Conservation (phyloP, 2,797 vertebrate species). For the Dallia pectoralis region DNA sequence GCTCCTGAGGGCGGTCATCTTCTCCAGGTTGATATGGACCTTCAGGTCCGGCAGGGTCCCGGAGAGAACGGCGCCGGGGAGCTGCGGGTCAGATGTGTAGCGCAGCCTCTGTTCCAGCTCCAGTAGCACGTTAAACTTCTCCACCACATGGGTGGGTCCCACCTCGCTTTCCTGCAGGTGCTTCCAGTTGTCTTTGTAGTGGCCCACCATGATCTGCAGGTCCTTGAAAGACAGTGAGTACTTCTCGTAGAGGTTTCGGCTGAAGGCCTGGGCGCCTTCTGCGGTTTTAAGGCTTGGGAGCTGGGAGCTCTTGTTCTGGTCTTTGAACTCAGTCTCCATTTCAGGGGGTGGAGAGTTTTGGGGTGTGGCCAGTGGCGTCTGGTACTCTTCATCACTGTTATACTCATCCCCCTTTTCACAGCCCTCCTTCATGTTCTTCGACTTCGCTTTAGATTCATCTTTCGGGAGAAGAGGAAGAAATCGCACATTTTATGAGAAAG, state of each 20-base stretch:
- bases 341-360: slow-evolving; percentile 86
- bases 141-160: slow-evolving; percentile 94
- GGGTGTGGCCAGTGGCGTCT: slow-evolving; percentile 93
- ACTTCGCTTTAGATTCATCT: slow-evolving; percentile 75
- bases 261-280: slow-evolving; percentile 79
- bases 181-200: slow-evolving; percentile 95
- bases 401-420: slow-evolving; percentile 74
- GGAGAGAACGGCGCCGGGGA: slow-evolving; percentile 92
- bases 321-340: slow-evolving; percentile 59
- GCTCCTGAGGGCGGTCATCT: slow-evolving; percentile 89
- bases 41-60: slow-evolving; percentile 93
- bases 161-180: slow-evolving; percentile 92
- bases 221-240: slow-evolving; percentile 93
- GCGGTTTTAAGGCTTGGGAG: slow-evolving; percentile 68
- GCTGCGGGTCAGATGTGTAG: slow-evolving; percentile 95
- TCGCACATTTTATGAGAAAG: not conserved
- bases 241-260: slow-evolving; percentile 89
- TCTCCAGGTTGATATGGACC: slow-evolving; percentile 96
- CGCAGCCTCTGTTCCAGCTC: slow-evolving; percentile 92
- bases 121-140: slow-evolving; percentile 94
- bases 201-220: slow-evolving; percentile 97
- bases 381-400: slow-evolving; percentile 92
- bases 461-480: slow-evolving; percentile 29
- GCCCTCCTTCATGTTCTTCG: slow-evolving; percentile 63
- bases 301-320: slow-evolving; percentile 55